These are phyloP conservation scores for Toxotes lorentzi DNA, from an alignment of 2,797 vertebrate species.

Conservation along the genomic window DNA sequence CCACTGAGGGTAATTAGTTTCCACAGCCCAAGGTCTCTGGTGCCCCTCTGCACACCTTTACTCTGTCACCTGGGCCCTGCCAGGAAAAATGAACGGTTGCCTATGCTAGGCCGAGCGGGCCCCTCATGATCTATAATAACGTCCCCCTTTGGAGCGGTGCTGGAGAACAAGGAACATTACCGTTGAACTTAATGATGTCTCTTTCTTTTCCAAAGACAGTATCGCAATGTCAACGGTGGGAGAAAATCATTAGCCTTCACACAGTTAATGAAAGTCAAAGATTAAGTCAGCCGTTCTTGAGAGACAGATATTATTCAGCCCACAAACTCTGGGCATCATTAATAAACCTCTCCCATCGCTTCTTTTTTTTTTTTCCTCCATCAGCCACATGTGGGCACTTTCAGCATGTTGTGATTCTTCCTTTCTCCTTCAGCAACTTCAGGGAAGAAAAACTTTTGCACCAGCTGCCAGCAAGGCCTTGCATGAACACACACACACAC, in stretches of 20 bases:
- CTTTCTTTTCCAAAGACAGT: constrained; percentile 66
- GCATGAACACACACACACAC: not conserved
- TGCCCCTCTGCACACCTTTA: constrained; percentile 76
- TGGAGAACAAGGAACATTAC: constrained; percentile 71
- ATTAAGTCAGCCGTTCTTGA: constrained; percentile 79
- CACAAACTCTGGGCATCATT: constrained; percentile 70
- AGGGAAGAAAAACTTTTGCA: constrained; percentile 17
- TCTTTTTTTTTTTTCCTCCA: not conserved
- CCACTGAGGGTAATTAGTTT: constrained; percentile 85
- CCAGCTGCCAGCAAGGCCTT: constrained; percentile 30
- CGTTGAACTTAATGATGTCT: constrained; percentile 73
- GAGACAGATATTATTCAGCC: constrained; percentile 72
- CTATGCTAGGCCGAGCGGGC: constrained; percentile 46
- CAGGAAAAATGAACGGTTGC: constrained; percentile 68
- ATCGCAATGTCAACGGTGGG: constrained; percentile 67
- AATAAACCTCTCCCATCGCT: constrained; percentile 61
- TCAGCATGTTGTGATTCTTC: constrained; percentile 50
- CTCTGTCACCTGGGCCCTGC: constrained; percentile 72
- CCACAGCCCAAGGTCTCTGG: constrained; percentile 76
- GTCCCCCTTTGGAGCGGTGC: constrained; percentile 63
- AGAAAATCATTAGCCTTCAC: constrained; percentile 79
- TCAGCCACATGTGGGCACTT: constrained; percentile 66
- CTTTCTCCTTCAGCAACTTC: constrained; percentile 63
- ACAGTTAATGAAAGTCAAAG: constrained; percentile 85
- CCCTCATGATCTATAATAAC: constrained; percentile 70